phyloP scores from a whole-genome alignment of 2,797 vertebrate species.

The Sitta carolinensis region DNA sequence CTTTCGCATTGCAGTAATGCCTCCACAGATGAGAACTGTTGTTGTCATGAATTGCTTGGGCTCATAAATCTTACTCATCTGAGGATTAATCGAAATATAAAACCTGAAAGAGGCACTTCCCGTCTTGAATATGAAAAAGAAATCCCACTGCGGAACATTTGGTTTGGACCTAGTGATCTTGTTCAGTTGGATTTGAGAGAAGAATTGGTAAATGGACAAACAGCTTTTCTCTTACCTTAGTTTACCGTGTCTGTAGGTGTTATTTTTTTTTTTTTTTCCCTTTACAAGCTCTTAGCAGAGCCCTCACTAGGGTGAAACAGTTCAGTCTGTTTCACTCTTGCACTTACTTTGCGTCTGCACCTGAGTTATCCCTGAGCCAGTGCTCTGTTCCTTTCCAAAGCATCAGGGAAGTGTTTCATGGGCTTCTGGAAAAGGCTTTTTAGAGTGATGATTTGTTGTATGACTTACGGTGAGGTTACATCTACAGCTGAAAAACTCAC shows the following conservation, averaged over 20 bases:
- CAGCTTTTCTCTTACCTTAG: background rate
- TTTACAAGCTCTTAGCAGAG: background rate
- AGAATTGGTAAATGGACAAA: background rate
- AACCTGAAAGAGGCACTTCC: background rate
- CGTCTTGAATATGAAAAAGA: background rate
- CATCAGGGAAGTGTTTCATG: background rate
- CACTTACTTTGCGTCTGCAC: background rate
- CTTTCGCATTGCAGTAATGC: conserved; percentile 28
- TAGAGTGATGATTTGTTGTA: background rate
- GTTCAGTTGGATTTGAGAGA: background rate
- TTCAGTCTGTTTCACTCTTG: background rate
- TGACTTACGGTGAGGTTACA: background rate
- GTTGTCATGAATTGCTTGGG: background rate
- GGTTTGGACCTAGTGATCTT: background rate
- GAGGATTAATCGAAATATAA: background rate
- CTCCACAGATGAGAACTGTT: background rate
- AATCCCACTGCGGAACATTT: background rate
- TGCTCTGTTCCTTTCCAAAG: background rate
- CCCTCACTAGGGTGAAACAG: background rate
- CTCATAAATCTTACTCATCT: background rate
- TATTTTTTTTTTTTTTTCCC: background rate
- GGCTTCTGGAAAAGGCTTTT: conserved; percentile 40
- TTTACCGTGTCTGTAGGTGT: background rate
- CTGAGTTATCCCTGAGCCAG: background rate
- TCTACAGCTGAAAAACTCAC: background rate